Conservation (phyloP, 2,797 vertebrate genomes). For the Oryzias dopingdopingensis region DNA sequence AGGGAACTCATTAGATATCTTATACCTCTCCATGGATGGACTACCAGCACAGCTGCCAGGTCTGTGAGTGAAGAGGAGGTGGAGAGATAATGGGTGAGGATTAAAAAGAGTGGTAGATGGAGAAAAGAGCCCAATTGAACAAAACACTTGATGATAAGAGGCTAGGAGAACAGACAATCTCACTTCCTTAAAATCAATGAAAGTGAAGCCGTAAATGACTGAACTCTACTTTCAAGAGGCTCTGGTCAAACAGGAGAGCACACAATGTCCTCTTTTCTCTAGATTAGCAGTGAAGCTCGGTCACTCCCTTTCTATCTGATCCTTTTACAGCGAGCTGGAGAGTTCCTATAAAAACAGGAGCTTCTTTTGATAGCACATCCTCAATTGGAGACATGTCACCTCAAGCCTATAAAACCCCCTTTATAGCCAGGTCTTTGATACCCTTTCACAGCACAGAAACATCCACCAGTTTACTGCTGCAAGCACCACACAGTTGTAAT, state of each 20-base stretch:
- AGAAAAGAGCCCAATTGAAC: conserved; percentile 23
- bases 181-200: conserved; percentile 48
- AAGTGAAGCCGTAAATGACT: conserved; percentile 38
- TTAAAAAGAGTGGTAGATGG: not conserved
- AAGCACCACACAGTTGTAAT: conserved; percentile 32
- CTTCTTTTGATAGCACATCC: conserved; percentile 67
- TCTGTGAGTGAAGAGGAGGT: conserved; percentile 64
- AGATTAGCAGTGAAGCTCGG: conserved; percentile 19
- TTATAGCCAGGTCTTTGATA: conserved; percentile 60
- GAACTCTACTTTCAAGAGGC: conserved; percentile 34
- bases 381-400: conserved; percentile 62
- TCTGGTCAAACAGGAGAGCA: conserved; percentile 36
- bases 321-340: conserved; percentile 60
- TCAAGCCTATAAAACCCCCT: conserved; percentile 66
- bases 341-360: conserved; percentile 65
- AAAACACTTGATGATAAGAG: conserved; percentile 20
- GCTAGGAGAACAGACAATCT: conserved; percentile 36
- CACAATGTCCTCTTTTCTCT: conserved; percentile 41
- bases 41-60: conserved; percentile 93
- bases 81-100: conserved; percentile 1
- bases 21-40: conserved; percentile 85
- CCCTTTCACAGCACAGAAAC: conserved; percentile 57
- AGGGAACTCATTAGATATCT: conserved; percentile 94
- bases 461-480: conserved; percentile 47
- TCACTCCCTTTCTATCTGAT: conserved; percentile 58